Evolutionary conservation across 2,113 vertebrate species (phyloP).

Genomic region (Nipponia nippon): DNA sequence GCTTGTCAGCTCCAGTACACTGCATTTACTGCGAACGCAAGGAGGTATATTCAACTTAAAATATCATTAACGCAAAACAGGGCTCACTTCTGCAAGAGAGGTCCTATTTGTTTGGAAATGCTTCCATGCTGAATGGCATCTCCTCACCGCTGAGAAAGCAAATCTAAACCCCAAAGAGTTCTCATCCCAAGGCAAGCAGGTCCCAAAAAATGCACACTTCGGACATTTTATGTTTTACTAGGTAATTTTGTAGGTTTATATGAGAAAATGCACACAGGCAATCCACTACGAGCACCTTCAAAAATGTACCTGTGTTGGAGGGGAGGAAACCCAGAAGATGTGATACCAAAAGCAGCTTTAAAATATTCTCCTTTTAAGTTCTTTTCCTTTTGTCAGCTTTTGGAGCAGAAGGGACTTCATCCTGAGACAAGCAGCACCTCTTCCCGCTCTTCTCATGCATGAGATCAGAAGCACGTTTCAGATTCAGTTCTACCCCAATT

Average conservation of each 20-base stretch:
- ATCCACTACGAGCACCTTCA: not conserved
- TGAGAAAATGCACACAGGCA: not conserved
- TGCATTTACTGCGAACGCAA: not conserved
- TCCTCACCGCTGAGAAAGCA: not conserved
- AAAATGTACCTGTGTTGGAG: not conserved
- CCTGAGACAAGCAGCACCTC: not conserved
- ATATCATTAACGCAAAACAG: not conserved
- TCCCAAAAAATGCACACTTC: not conserved
- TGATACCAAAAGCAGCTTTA: not conserved
- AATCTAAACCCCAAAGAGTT: not conserved
- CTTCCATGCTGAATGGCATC: not conserved
- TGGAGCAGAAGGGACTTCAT: not conserved
- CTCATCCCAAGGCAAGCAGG: not conserved
- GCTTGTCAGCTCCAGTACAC: not conserved
- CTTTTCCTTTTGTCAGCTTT: not conserved
- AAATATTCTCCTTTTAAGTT: not conserved
- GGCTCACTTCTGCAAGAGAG: not conserved
- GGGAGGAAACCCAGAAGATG: not conserved
- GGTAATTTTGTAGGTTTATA: not conserved
- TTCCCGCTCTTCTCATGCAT: not conserved
- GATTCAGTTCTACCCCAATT: not conserved
- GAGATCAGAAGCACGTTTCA: not conserved
- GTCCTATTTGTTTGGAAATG: not conserved
- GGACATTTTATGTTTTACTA: not conserved
- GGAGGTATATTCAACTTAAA: not conserved